These are phyloP conservation scores for Ibidorhyncha struthersii DNA, from an alignment of 2,113 vertebrate genomes.

Conservation along the genomic window DNA sequence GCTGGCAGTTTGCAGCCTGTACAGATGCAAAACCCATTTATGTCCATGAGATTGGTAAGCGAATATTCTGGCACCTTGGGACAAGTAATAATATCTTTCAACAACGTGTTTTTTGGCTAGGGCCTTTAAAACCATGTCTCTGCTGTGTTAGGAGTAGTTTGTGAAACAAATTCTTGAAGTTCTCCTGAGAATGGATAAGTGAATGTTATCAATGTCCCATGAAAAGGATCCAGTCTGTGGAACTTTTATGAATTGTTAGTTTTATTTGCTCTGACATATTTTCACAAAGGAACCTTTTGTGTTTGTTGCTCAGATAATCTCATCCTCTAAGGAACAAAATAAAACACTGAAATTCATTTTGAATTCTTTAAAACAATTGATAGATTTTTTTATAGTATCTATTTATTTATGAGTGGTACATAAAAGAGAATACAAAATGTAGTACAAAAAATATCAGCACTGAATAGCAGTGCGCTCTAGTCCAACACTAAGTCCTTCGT, in stretches of 20 bases:
- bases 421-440: not conserved
- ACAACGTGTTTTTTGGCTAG: not conserved
- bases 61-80: not conserved
- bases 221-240: not conserved
- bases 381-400: not conserved
- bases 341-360: not conserved
- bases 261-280: slow-evolving; percentile 20
- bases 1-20: not conserved
- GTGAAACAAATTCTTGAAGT: not conserved
- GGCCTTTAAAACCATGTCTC: not conserved
- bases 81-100: slow-evolving; percentile 1
- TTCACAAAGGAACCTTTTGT: not conserved
- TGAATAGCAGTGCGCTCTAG: not conserved
- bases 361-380: not conserved
- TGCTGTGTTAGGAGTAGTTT: not conserved
- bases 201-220: not conserved
- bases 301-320: not conserved
- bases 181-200: slow-evolving; percentile 2
- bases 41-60: not conserved
- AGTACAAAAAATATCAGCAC: not conserved
- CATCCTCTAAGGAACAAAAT: not conserved
- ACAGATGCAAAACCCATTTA: not conserved
- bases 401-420: not conserved
- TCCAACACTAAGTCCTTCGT: not conserved
- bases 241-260: not conserved